phyloP scores from a whole-genome alignment of 2,888 invertebrate species.

The Argynnis bischoffii region DNA sequence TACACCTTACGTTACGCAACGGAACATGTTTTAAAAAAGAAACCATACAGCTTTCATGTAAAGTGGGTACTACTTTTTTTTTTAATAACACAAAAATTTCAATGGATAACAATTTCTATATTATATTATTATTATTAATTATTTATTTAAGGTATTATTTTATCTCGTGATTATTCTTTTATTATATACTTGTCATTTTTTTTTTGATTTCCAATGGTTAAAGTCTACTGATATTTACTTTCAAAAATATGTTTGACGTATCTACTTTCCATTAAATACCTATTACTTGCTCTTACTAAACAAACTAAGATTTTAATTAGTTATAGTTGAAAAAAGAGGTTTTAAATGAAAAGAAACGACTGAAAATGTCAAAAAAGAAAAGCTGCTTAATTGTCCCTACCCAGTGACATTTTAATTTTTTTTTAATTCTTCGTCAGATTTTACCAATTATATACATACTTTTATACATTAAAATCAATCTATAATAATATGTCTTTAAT shows the following conservation, averaged over 20 bases:
- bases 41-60: slow-evolving; percentile 63
- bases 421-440: slow-evolving; percentile 1
- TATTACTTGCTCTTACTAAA: too few species aligned
- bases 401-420: slow-evolving; percentile 12
- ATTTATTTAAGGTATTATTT: slow-evolving; percentile 9
- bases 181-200: too few species aligned
- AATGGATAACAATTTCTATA: too few species aligned
- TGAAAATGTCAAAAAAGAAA: slow-evolving; percentile 13
- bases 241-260: too few species aligned
- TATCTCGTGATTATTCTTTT: too few species aligned
- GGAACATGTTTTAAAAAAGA: slow-evolving; percentile 56
- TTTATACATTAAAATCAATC: too few species aligned
- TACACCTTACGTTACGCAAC: slow-evolving; percentile 59
- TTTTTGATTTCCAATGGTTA: not conserved
- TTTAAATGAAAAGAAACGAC: not conserved
- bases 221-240: not conserved
- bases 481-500: too few species aligned
- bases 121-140: too few species aligned
- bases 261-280: too few species aligned
- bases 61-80: slow-evolving; percentile 37
- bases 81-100: slow-evolving; percentile 16
- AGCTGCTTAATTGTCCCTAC: not conserved
- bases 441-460: too few species aligned
- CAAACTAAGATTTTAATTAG: too few species aligned
- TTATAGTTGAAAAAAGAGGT: not conserved